Evolutionary conservation across 1,140 invertebrate species (phyloP).

Genomic region (Drosophila sp.): DNA sequence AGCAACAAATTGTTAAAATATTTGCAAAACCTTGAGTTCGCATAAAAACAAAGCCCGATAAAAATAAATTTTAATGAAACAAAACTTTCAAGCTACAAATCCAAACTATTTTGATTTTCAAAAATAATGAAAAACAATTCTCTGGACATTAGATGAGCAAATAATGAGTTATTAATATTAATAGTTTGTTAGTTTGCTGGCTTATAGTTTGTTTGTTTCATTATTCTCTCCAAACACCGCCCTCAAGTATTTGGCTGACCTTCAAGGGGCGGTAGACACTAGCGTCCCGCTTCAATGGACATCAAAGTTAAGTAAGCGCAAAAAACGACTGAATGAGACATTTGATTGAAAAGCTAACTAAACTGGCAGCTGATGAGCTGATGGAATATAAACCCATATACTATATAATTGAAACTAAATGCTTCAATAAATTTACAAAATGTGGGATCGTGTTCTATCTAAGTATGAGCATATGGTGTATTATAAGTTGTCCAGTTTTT

Average conservation of each 20-base stretch:
- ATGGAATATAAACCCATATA: conserved; percentile 19
- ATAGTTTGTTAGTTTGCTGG: conserved; percentile 38
- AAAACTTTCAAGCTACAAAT: neutral
- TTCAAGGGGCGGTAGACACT: conserved; percentile 70
- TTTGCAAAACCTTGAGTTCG: conserved; percentile 45
- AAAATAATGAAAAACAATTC: conserved; percentile 51
- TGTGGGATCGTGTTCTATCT: conserved; percentile 34
- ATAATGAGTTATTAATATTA: conserved; percentile 39
- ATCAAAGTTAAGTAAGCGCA: conserved; percentile 47
- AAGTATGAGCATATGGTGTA: neutral
- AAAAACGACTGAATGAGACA: conserved; percentile 20
- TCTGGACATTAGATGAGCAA: conserved; percentile 40
- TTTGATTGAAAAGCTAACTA: conserved; percentile 39
- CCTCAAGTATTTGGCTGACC: conserved; percentile 68
- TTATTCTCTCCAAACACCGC: conserved; percentile 28
- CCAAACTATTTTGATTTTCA: conserved; percentile 1
- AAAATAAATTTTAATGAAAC: conserved; percentile 37
- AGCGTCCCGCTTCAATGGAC: conserved; percentile 68
- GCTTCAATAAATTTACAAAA: conserved; percentile 39
- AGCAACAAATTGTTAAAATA: conserved; percentile 33
- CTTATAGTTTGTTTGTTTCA: neutral
- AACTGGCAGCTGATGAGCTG: conserved; percentile 53
- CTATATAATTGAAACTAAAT: conserved; percentile 44
- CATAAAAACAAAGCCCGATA: conserved; percentile 48
- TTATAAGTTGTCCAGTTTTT: too few relatives aligned